Conservation (phyloP, 2,797 vertebrate genomes). For the Taeniopygia guttata region DNA sequence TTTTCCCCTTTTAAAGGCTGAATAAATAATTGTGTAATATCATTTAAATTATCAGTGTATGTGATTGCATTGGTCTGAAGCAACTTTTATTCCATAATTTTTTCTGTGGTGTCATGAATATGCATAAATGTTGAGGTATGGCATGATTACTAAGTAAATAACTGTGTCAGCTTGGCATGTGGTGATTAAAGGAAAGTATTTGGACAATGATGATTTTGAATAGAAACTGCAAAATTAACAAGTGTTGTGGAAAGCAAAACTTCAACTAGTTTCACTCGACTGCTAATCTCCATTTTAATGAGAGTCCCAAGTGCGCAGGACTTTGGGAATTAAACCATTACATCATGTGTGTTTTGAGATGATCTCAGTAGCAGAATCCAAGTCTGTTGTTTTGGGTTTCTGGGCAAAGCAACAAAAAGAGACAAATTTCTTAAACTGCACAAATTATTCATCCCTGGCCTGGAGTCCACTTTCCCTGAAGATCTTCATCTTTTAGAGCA, state of each 20-base stretch:
- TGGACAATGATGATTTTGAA: background rate
- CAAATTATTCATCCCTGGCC: background rate
- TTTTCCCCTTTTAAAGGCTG: constrained; percentile 34
- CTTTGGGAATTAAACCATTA: background rate
- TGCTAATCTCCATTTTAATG: background rate
- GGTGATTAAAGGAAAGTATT: background rate
- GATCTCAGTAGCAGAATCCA: background rate
- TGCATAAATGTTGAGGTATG: background rate
- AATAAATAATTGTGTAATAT: constrained; percentile 47
- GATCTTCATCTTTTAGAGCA: background rate
- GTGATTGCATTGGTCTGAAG: background rate
- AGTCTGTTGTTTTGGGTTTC: background rate
- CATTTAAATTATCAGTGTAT: constrained; percentile 6
- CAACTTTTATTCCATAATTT: background rate
- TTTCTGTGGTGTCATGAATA: background rate
- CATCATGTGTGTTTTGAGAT: background rate
- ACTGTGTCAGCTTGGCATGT: background rate
- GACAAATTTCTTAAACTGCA: background rate
- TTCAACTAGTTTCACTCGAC: background rate
- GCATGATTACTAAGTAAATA: background rate
- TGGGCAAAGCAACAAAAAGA: background rate
- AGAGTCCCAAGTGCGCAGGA: background rate
- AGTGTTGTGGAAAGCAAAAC: background rate
- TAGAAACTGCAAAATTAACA: background rate
- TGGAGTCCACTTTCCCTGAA: background rate